A percentile compares a stretch with the other conserved stretches of the same genome.
Conservation (phyloP, 2,113 vertebrate species). For the Xiphorhynchus elegans region DNA sequence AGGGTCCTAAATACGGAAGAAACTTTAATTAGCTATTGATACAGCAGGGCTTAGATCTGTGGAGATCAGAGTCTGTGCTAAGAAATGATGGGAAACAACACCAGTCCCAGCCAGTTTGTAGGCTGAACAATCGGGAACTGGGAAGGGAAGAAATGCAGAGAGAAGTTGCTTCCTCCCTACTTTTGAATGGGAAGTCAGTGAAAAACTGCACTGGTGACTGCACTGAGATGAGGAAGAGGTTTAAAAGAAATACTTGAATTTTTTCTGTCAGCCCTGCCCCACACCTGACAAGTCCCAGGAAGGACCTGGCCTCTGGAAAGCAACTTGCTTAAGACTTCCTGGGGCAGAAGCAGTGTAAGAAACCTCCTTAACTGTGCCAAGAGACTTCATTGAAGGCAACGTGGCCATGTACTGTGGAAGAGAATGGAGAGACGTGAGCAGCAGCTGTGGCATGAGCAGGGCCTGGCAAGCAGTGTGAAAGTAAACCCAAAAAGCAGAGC, state of each 20-base stretch:
- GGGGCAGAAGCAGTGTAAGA: neutral
- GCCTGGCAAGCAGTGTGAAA: fast-evolving
- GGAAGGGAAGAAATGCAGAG: neutral
- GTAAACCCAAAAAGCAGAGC: neutral
- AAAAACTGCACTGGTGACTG: neutral
- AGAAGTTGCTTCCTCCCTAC: neutral
- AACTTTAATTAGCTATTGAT: conserved; percentile 41
- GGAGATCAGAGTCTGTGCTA: neutral
- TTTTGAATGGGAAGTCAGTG: neutral
- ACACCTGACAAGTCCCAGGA: neutral
- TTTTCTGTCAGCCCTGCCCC: neutral
- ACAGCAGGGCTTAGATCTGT: conserved; percentile 19
- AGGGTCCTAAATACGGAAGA: conserved; percentile 14
- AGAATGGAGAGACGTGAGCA: neutral
- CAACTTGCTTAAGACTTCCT: neutral
- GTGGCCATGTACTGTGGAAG: fast-evolving
- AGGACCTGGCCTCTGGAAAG: neutral
- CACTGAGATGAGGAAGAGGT: neutral
- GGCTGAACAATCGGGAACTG: neutral
- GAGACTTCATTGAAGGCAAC: neutral
- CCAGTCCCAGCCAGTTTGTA: neutral
- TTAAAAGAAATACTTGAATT: neutral
- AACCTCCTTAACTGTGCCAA: neutral
- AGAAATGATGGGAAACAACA: neutral
- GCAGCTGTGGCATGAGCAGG: neutral